A percentile compares a stretch with the other conserved stretches of the same genome.
Evolutionary conservation across 2,888 invertebrate genomes (phyloP).

Genomic region (Pherbina coryleti): DNA sequence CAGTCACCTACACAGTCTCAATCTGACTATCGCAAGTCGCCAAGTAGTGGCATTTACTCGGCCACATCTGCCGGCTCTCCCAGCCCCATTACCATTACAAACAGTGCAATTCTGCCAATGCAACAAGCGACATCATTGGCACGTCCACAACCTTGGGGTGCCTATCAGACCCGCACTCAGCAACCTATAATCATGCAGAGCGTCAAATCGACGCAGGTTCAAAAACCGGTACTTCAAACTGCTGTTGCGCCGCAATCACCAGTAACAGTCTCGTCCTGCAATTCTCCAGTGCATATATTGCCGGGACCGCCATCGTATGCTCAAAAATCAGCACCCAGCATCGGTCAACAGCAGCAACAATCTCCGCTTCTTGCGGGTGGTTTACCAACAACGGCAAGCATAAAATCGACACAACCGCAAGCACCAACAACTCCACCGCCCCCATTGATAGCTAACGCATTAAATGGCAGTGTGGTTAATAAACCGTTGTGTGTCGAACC

Average conservation of each 20-base stretch:
- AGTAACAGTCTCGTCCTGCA: conserved; percentile 72
- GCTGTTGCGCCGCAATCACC: conserved; percentile 93
- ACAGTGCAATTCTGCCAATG: conserved; percentile 71
- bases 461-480: conserved; percentile 62
- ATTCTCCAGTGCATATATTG: conserved; percentile 68
- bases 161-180: conserved; percentile 87
- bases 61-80: conserved; percentile 88
- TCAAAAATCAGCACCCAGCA: conserved; percentile 73
- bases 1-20: conserved; percentile 88
- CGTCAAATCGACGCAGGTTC: conserved; percentile 94
- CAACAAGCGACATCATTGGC: conserved; percentile 70
- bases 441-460: conserved; percentile 72
- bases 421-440: conserved; percentile 72
- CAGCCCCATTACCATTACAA: conserved; percentile 82
- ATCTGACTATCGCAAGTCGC: conserved; percentile 84
- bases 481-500: conserved; percentile 87
- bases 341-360: conserved; percentile 69
- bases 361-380: conserved; percentile 70
- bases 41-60: conserved; percentile 88
- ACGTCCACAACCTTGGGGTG: conserved; percentile 84
- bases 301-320: conserved; percentile 87
- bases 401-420: conserved; percentile 68
- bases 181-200: conserved; percentile 97
- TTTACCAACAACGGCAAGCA: conserved; percentile 68
- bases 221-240: conserved; percentile 94